A percentile compares a stretch with the other conserved stretches of the same genome.
Conservation (phyloP, 1,140 invertebrate species). For the Dolichoris vasculosae region DNA sequence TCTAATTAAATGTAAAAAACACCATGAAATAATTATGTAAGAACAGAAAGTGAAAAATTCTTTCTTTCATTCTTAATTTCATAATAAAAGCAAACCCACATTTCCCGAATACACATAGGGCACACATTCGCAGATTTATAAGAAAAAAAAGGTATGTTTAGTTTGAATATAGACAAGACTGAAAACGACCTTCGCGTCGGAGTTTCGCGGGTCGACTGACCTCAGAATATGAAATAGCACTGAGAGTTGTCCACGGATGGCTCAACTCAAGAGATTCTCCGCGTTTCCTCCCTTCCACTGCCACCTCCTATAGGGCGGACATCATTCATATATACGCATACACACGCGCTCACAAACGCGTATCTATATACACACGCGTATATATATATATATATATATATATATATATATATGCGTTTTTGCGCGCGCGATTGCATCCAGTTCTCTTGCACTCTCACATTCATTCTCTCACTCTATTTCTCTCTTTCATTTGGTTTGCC, state of each 20-base stretch:
- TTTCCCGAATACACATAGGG: background rate
- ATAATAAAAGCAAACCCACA: background rate
- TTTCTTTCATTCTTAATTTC: background rate
- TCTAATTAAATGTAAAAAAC: background rate
- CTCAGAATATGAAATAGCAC: conserved; percentile 28
- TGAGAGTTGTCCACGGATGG: conserved; percentile 34
- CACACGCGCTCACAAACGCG: background rate
- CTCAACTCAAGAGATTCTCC: conserved; percentile 35
- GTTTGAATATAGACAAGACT: too few species aligned
- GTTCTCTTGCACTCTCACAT: background rate
- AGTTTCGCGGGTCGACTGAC: conserved; percentile 63
- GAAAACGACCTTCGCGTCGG: conserved; percentile 57
- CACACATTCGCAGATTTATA: background rate
- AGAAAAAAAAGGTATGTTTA: background rate
- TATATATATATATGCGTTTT: background rate
- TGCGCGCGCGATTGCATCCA: background rate
- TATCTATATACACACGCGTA: background rate
- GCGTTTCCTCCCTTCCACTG: conserved; percentile 35
- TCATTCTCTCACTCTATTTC: background rate
- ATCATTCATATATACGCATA: background rate
- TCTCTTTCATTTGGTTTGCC: background rate
- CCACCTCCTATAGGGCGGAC: conserved; percentile 22
- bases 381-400: background rate
- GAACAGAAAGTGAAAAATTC: background rate
- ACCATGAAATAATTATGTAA: background rate